A percentile compares a stretch with the other conserved stretches of the same genome.
Evolutionary conservation across 1,140 invertebrate genomes (phyloP).

Genomic region (Heterodera carotae): DNA sequence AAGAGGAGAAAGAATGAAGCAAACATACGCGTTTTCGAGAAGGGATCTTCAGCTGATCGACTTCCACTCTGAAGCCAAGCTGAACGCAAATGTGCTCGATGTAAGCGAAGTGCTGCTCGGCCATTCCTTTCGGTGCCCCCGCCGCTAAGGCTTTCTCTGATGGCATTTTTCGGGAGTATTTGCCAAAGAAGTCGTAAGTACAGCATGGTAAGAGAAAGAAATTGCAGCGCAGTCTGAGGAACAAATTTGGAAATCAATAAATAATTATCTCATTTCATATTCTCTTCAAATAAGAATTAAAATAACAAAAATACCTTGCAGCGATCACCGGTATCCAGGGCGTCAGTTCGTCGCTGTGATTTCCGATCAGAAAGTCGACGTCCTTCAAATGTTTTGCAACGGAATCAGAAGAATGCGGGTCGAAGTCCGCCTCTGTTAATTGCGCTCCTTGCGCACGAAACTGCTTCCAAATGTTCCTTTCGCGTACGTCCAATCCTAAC

Average conservation of each 20-base stretch:
- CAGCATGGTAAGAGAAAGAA: constrained; percentile 50
- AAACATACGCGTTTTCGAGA: constrained; percentile 46
- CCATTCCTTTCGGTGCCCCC: constrained; percentile 10
- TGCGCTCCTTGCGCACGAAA: constrained; percentile 68
- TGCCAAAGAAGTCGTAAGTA: constrained; percentile 37
- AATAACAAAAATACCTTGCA: constrained; percentile 68
- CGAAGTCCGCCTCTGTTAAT: constrained; percentile 66
- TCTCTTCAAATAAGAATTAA: background rate
- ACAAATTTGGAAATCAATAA: background rate
- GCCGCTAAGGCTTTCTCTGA: background rate
- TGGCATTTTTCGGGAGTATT: constrained; percentile 23
- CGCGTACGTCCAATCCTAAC: constrained; percentile 83
- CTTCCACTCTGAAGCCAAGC: constrained; percentile 39
- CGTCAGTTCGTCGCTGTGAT: constrained; percentile 96
- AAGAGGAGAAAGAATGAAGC: constrained; percentile 27
- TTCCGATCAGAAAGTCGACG: constrained; percentile 93
- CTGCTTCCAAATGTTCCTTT: constrained; percentile 84
- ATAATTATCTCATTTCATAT: background rate
- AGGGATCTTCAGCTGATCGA: constrained; percentile 41
- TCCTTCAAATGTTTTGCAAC: constrained; percentile 67
- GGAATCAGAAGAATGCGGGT: constrained; percentile 25
- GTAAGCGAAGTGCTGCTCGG: constrained; percentile 46
- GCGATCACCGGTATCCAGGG: constrained; percentile 95
- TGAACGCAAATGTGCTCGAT: constrained; percentile 26
- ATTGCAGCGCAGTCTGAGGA: constrained; percentile 34